Percentiles rank a stretch among this genome's conserved stretches.
phyloP scores from a whole-genome alignment of 2,113 vertebrate genomes.

The Scytalopus superciliaris region DNA sequence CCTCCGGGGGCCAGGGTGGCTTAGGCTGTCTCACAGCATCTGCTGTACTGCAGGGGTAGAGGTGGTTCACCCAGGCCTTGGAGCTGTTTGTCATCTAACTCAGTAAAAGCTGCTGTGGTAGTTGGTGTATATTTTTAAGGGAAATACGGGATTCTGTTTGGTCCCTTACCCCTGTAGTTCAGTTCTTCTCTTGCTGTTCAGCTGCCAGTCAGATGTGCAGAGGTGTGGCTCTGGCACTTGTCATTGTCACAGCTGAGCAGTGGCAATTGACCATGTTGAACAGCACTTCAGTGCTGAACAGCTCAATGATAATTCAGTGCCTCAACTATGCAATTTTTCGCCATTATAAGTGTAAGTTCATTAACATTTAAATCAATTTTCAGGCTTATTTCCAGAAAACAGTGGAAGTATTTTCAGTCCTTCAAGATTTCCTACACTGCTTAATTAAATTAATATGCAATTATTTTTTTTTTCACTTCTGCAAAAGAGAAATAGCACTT shows the following conservation, averaged over 20 bases:
- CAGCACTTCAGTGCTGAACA: not conserved
- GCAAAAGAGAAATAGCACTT: not conserved
- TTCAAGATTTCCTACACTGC: not conserved
- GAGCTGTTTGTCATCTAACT: not conserved
- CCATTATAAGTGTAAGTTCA: not conserved
- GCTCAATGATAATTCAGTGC: not conserved
- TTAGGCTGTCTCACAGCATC: not conserved
- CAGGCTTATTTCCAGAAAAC: not conserved
- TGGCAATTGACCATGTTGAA: not conserved
- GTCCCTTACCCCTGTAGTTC: not conserved
- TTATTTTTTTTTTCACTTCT: not conserved
- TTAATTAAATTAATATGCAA: not conserved
- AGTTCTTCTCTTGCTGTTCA: not conserved
- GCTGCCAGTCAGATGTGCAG: not conserved
- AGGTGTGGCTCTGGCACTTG: not conserved
- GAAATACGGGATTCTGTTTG: not conserved
- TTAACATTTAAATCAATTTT: not conserved
- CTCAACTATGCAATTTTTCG: not conserved
- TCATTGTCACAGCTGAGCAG: not conserved
- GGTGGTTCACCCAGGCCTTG: not conserved
- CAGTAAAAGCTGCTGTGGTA: not conserved
- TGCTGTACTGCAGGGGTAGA: not conserved
- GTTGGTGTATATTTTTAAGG: not conserved
- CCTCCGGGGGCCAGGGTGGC: not conserved
- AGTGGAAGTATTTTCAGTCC: not conserved